Evolutionary conservation across 2,113 vertebrate genomes (phyloP).

Genomic region (Callopanchax toddi): DNA sequence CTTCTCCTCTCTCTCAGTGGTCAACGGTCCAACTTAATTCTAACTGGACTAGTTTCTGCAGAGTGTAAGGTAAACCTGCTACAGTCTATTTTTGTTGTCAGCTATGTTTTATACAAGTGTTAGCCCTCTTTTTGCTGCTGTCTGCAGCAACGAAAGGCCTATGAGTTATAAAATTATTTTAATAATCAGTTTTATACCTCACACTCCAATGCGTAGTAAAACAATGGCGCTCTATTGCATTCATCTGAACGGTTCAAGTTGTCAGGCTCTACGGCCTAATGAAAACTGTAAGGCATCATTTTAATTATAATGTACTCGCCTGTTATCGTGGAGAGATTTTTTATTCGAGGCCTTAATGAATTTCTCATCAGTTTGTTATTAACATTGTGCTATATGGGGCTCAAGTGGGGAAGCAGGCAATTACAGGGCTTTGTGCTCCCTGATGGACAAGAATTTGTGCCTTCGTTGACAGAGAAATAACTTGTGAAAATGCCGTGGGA

Average conservation of each 20-base stretch:
- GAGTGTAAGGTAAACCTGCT: constrained; percentile 28
- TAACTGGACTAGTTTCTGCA: constrained; percentile 46
- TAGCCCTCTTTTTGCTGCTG: constrained; percentile 22
- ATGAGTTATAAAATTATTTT: constrained; percentile 19
- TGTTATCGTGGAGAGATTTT: constrained; percentile 77
- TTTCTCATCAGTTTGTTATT: constrained; percentile 84
- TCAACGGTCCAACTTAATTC: constrained; percentile 52
- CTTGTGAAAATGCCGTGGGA: constrained; percentile 40
- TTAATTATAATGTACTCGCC: constrained; percentile 79
- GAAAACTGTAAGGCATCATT: constrained; percentile 77
- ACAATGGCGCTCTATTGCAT: constrained; percentile 70
- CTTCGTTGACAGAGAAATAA: constrained; percentile 59
- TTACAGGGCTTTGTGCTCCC: constrained; percentile 75
- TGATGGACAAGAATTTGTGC: constrained; percentile 70
- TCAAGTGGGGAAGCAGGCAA: constrained; percentile 73
- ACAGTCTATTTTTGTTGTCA: constrained; percentile 28
- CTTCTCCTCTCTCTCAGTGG: constrained; percentile 40
- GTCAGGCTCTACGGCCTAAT: constrained; percentile 68
- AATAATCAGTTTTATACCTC: constrained; percentile 52
- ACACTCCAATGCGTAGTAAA: constrained; percentile 64
- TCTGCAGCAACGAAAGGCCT: background rate
- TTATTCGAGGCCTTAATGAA: constrained; percentile 81
- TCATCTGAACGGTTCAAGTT: constrained; percentile 60
- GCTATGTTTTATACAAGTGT: constrained; percentile 26
- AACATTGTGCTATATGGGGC: constrained; percentile 73